Base-by-base conservation (phyloP, 2,113 vertebrate genomes). In the Herpetotheres cachinnans region DNA sequence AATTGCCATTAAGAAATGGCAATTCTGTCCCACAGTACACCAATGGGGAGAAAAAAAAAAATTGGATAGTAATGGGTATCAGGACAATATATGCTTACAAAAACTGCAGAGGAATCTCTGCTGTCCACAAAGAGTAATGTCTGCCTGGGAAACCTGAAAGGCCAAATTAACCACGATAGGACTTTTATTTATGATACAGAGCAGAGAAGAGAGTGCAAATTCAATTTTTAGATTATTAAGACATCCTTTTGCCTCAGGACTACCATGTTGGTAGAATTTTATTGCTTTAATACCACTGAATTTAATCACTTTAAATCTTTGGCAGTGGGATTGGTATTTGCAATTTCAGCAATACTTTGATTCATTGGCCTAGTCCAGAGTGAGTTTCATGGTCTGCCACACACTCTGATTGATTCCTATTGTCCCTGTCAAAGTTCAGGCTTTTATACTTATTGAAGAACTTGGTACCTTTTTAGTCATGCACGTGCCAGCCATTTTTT, bases 401-500 rank as follows among this genome's bases (percentile, higher is more conserved):
- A 46, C 27, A 4, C 50, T 30, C 49, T 62, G 74, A 81, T 29
- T 74, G 55, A 89, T 80, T 62, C 38, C 62, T 79, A 1, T 58
- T 71, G 52, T 74, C 40, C 46, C 52, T 87, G 66, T 67, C 91
- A 69, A 74, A 96, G 69, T 79, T 86, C 78, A 85, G 21, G 34
- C 82, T 24, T 96, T 94, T 97, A 88, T 86, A 84, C 71, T 66
- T 54, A 58, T 16, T 69, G 91, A 70, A 89, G 59, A 89, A 93
- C 90, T 27, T 70, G 83, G 62, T 93, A 83, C 67, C 66, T 70
- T 89, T 96, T 95, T 82, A 59, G 69, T 95, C 17, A 6, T 83
- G 83, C 70, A 71, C 47, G 46, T 88, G 65, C 66, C 85, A 54
- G 70, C 63, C 82, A 58, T 94, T 95, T 95, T 96, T 97, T 96